These are phyloP conservation scores for Cyaniris semiargus DNA, from an alignment of 2,888 invertebrate species.

Conservation along the genomic window DNA sequence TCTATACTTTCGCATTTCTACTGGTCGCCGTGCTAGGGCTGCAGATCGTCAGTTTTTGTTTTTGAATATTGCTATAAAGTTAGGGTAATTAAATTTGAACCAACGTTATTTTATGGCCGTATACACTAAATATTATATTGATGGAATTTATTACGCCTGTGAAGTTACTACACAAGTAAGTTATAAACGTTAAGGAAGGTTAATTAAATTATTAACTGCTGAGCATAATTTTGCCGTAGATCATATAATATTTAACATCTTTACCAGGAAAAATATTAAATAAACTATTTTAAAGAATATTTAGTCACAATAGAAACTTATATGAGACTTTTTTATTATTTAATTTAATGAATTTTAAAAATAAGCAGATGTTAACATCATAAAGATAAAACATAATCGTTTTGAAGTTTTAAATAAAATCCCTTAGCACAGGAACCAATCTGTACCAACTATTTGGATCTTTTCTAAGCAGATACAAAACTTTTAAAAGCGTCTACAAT, in stretches of 20 bases:
- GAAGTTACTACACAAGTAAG: background rate
- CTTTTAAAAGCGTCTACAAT: background rate
- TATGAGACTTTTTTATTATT: background rate
- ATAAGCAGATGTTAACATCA: background rate
- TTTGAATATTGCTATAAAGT: background rate
- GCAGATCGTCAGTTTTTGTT: conserved; percentile 8
- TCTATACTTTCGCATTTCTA: no score
- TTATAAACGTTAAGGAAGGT: background rate
- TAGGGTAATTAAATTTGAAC: background rate
- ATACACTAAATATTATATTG: conserved; percentile 16
- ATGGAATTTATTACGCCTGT: background rate
- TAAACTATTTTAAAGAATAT: background rate
- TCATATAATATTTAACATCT: background rate
- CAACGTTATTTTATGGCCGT: background rate
- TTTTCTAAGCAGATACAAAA: background rate
- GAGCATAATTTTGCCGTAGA: background rate
- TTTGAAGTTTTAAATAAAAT: background rate
- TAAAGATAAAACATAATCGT: background rate
- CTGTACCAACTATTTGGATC: background rate
- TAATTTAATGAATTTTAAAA: background rate
- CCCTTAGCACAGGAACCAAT: background rate
- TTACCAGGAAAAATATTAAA: background rate
- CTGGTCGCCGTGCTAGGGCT: no score
- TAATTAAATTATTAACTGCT: background rate
- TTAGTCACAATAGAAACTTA: background rate